Base-by-base conservation (phyloP, 2,797 vertebrate genomes). In the Okamejei kenojei region DNA sequence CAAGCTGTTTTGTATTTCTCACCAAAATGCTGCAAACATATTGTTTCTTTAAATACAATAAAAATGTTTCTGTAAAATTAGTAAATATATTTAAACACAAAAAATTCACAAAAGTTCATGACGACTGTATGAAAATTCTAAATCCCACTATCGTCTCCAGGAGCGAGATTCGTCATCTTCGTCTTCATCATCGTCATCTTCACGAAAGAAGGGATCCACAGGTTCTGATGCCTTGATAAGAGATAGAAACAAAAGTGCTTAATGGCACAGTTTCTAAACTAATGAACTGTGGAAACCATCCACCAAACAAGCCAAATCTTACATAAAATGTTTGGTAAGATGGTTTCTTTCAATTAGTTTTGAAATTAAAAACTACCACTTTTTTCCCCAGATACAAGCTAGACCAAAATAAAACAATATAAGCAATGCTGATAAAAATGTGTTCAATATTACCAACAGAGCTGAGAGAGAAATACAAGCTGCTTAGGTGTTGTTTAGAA, bases 81-180 rank as follows among this genome's bases (percentile, higher is more conserved):
- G 90, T 92, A 92, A 74, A 92, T 92, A 88, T 88, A 74, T 92
- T 76, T 74, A 92, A 73, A 92, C 90, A 92, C 88, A 90, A 90
- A 92, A 92, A 91, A 92, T 92, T 38, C 71, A 76, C 90, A 92
- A 76, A 88, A 92, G 90, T 92, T 92, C 71, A 92, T 54, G 26
- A 76, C 26, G 71, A 76, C 58, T 45, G 68, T 74, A 71, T 92
- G 90, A 45, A 73, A 54, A 38, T 73, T 76, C 90, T 76, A 54
- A 74, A 92, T 54, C 71, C 90, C 38, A 92, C 98, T 97, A 99
- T 97, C 98, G 98, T 95, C 99, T 97, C 99, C 99, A 99, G 10
- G 98, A 99, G 94, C 99, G 98, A 94, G 98, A 99, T 94, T 99
- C 98, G 90, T 98, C 97, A 95, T 99, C 98, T 68, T 99, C 98